Conservation (phyloP, 2,113 vertebrate genomes). For the Strix aluco region DNA sequence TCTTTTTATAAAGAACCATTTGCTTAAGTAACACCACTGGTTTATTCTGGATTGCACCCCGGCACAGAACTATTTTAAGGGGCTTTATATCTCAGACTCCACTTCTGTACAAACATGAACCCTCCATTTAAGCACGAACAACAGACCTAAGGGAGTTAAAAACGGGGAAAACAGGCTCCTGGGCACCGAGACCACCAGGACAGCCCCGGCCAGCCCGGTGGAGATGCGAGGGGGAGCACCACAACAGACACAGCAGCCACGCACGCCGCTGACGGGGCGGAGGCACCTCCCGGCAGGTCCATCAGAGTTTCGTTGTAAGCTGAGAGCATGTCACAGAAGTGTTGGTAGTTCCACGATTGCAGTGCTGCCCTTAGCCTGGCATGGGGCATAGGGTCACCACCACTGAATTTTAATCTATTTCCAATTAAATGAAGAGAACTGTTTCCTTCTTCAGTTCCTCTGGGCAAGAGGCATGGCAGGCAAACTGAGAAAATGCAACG, state of each 20-base stretch:
- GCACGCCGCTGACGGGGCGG: background rate
- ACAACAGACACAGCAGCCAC: background rate
- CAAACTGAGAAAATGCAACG: conserved; percentile 40
- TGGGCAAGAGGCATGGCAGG: conserved; percentile 49
- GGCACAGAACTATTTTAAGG: background rate
- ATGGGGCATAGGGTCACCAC: background rate
- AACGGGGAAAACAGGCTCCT: background rate
- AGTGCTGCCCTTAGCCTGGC: background rate
- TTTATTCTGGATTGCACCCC: background rate
- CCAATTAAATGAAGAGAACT: conserved; percentile 1
- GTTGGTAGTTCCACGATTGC: background rate
- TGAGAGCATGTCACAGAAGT: background rate
- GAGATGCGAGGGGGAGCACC: background rate
- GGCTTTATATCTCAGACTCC: background rate
- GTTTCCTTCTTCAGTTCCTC: conserved; percentile 44
- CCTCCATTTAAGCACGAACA: fast-evolving
- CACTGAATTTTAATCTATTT: conserved; percentile 9
- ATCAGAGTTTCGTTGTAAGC: background rate
- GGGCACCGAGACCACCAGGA: background rate
- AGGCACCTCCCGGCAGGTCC: background rate
- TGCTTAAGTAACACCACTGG: background rate
- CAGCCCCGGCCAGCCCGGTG: background rate
- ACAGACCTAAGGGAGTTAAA: background rate
- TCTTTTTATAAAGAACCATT: background rate
- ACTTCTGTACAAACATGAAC: background rate